phyloP scores from a whole-genome alignment of 2,888 invertebrate species.

The Elysia crispata region DNA sequence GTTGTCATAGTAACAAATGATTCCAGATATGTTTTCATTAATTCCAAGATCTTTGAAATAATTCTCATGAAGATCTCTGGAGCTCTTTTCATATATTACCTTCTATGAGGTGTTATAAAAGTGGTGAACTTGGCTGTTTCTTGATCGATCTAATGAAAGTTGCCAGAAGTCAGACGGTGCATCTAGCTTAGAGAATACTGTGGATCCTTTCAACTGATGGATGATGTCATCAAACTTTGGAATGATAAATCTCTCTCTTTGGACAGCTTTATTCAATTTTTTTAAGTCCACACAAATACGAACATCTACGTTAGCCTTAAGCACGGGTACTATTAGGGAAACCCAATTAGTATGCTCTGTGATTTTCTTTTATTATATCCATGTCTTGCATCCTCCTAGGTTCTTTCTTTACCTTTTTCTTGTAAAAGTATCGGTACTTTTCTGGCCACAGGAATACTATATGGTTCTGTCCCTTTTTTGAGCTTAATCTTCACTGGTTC shows the following conservation, averaged over 20 bases:
- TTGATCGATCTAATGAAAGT: neutral
- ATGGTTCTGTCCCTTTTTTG: neutral
- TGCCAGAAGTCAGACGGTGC: conserved; percentile 22
- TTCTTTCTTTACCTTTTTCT: neutral
- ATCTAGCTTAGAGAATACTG: conserved; percentile 30
- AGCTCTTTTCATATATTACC: conserved; percentile 20
- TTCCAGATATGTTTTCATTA: neutral
- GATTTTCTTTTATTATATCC: neutral
- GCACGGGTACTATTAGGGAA: neutral
- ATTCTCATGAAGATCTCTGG: conserved; percentile 29
- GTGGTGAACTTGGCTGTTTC: conserved; percentile 13
- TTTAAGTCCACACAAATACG: conserved; percentile 12
- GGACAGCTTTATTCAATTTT: conserved; percentile 6
- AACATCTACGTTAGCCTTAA: neutral
- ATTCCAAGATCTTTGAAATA: conserved; percentile 7
- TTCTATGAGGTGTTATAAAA: conserved; percentile 30
- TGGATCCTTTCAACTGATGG: conserved; percentile 5
- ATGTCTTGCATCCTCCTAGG: no score
- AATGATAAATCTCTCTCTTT: conserved; percentile 5
- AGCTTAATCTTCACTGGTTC: neutral
- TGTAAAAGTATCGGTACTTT: neutral
- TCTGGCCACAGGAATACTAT: neutral
- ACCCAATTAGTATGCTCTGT: neutral
- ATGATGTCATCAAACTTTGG: conserved; percentile 2
- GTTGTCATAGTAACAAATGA: neutral